These are phyloP conservation scores for Pristionchus pacificus DNA, from an alignment of 1,140 invertebrate genomes.

Conservation along the genomic window DNA sequence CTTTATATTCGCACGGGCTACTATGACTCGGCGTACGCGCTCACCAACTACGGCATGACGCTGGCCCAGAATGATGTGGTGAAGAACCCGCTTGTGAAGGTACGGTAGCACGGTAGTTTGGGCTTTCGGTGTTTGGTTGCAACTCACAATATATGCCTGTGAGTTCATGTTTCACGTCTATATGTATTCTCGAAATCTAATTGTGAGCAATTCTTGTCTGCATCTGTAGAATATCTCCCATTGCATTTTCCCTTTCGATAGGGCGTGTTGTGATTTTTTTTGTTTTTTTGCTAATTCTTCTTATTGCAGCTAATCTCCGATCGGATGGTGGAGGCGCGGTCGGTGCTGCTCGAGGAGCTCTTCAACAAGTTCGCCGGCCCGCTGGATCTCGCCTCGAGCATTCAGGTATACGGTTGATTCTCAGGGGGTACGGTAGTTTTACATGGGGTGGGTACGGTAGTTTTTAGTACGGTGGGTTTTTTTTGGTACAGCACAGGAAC, in stretches of 20 bases:
- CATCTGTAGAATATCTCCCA: no score
- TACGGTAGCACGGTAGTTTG: no score
- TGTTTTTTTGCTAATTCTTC: not conserved
- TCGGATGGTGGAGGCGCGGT: conserved; percentile 48
- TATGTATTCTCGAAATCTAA: no score
- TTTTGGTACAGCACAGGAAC: no score
- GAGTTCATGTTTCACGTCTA: no score
- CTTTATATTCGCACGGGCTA: conserved; percentile 51
- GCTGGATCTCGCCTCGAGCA: conserved; percentile 49
- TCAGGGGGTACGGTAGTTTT: conserved; percentile 12
- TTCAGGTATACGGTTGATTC: conserved; percentile 37
- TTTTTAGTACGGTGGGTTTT: no score
- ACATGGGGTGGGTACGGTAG: no score
- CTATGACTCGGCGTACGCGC: conserved; percentile 52
- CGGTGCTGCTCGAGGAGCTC: conserved; percentile 50
- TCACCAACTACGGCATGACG: conserved; percentile 51
- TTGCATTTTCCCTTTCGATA: not conserved
- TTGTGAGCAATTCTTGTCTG: no score
- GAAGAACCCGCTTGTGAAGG: conserved; percentile 34
- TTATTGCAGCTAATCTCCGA: conserved; percentile 43
- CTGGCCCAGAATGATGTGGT: conserved; percentile 28
- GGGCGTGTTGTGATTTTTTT: not conserved
- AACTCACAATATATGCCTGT: no score
- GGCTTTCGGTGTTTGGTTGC: no score
- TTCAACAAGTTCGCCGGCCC: conserved; percentile 55